These are phyloP conservation scores for Hucho hucho DNA, from an alignment of 2,113 vertebrate genomes.

Conservation along the genomic window DNA sequence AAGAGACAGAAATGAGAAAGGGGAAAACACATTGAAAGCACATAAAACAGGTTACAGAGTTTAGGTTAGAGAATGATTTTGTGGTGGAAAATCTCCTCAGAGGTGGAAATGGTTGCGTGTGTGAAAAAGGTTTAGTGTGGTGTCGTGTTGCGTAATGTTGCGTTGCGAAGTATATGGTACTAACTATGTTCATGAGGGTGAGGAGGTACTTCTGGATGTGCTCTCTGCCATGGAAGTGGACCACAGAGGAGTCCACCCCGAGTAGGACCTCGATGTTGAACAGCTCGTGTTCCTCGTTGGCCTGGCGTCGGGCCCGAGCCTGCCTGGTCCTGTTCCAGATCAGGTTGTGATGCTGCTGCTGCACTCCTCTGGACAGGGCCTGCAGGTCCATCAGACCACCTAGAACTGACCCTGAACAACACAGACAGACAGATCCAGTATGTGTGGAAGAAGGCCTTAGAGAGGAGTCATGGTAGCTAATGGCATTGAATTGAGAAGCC, in stretches of 20 bases:
- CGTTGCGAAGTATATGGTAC: conserved; percentile 49
- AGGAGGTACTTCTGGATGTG: conserved; percentile 95
- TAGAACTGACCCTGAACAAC: conserved; percentile 37
- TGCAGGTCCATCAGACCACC: conserved; percentile 38
- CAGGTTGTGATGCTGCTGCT: conserved; percentile 24
- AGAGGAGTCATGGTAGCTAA: too few relatives aligned
- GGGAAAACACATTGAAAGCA: neutral
- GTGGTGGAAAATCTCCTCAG: too few relatives aligned
- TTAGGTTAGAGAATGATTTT: too few relatives aligned
- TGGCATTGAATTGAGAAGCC: too few relatives aligned
- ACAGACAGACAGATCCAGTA: neutral
- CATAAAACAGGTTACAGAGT: too few relatives aligned
- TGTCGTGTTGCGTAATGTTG: too few relatives aligned
- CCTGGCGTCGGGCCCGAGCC: conserved; percentile 69
- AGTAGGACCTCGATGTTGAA: conserved; percentile 91
- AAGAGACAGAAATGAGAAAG: neutral
- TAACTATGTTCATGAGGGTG: conserved; percentile 97
- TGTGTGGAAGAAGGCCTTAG: too few relatives aligned
- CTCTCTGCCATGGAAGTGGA: conserved; percentile 91
- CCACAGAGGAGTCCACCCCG: conserved; percentile 92
- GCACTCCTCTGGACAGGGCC: conserved; percentile 23
- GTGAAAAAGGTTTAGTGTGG: too few relatives aligned
- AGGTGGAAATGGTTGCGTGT: too few relatives aligned
- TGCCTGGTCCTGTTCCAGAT: neutral
- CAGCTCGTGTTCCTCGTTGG: conserved; percentile 75